Conservation (phyloP, 2,888 invertebrate genomes). For the Drosophila robusta region DNA sequence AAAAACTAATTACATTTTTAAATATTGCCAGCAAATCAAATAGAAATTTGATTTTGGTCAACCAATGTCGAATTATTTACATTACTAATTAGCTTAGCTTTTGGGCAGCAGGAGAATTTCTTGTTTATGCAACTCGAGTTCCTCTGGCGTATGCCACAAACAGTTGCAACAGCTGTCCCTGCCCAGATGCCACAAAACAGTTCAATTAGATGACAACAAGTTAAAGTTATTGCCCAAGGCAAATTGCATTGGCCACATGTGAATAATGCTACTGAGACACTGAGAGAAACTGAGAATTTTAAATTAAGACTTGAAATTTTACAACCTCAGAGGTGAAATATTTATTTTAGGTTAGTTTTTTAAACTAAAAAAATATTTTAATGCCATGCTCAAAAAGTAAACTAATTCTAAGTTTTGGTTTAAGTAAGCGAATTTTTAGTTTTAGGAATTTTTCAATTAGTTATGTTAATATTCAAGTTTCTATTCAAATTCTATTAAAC, state of each 20-base stretch:
- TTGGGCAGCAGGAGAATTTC: background rate
- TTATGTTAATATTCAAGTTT: no score
- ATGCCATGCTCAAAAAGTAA: no score
- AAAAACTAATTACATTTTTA: slow-evolving; percentile 50
- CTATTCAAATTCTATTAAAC: no score
- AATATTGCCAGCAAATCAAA: background rate
- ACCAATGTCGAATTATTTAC: slow-evolving; percentile 26
- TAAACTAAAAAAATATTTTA: no score
- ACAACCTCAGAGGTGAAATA: no score
- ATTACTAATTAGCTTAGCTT: slow-evolving; percentile 32
- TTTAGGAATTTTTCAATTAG: no score
- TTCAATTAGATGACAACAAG: slow-evolving; percentile 10
- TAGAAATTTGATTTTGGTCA: slow-evolving; percentile 19
- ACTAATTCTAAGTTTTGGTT: no score
- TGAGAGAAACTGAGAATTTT: no score
- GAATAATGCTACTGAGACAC: slow-evolving; percentile 21
- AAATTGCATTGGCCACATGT: slow-evolving; percentile 29
- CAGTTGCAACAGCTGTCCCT: background rate
- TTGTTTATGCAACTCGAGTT: background rate
- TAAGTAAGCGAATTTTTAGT: no score
- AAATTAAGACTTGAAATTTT: no score
- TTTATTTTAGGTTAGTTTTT: no score
- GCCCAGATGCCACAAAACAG: slow-evolving; percentile 4
- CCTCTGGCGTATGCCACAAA: slow-evolving; percentile 5
- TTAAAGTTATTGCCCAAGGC: slow-evolving; percentile 2